These are phyloP conservation scores for Lasioglossum calceatum DNA, from an alignment of 2,888 invertebrate genomes.

Conservation along the genomic window DNA sequence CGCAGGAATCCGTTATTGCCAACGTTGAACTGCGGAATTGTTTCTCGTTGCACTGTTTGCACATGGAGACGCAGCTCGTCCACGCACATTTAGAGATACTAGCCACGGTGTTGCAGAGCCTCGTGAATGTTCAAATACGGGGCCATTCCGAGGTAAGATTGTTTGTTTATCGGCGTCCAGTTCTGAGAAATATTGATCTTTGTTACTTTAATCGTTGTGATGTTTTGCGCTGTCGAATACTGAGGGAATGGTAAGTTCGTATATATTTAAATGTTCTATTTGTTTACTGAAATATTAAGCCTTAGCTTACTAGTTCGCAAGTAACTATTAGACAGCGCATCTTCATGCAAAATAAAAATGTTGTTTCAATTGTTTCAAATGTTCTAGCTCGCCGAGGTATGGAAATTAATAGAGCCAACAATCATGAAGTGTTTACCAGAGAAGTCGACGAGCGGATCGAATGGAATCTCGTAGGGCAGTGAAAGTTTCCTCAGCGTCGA, in stretches of 20 bases:
- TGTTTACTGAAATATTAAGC: too few relatives aligned
- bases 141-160: constrained; percentile 86
- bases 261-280: too few relatives aligned
- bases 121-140: constrained; percentile 86
- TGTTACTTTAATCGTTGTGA: background rate
- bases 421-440: constrained; percentile 85
- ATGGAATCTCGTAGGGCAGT: constrained; percentile 72
- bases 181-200: background rate
- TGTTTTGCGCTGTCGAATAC: constrained; percentile 13
- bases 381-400: constrained; percentile 85
- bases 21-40: constrained; percentile 87
- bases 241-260: constrained; percentile 38
- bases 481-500: constrained; percentile 31
- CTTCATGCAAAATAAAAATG: too few relatives aligned
- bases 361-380: too few relatives aligned
- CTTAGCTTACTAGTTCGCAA: too few relatives aligned
- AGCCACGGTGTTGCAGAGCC: constrained; percentile 86
- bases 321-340: too few relatives aligned
- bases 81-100: constrained; percentile 87
- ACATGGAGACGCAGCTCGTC: constrained; percentile 88
- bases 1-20: constrained; percentile 87
- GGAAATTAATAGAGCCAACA: constrained; percentile 86
- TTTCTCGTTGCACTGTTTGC: constrained; percentile 87
- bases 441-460: constrained; percentile 74
- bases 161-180: background rate